These are phyloP conservation scores for Temnothorax ravouxi DNA, from an alignment of 2,888 invertebrate genomes.

Conservation along the genomic window DNA sequence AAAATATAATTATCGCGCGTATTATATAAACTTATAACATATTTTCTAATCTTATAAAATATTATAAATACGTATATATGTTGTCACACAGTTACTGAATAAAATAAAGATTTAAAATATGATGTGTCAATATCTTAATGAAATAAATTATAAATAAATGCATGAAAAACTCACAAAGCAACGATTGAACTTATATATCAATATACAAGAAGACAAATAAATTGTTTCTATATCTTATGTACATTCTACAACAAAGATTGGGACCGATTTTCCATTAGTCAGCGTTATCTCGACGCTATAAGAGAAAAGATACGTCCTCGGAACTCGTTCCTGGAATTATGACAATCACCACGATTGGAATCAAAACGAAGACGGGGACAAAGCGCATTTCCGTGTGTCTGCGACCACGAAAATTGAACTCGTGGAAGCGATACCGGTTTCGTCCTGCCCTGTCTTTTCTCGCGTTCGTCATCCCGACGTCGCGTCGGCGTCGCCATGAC, in stretches of 20 bases:
- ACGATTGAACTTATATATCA: neutral
- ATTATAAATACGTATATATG: neutral
- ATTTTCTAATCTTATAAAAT: neutral
- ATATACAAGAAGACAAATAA: neutral
- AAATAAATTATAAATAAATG: neutral
- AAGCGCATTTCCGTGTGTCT: neutral
- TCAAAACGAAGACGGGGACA: neutral
- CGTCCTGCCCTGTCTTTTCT: neutral
- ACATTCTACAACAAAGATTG: neutral
- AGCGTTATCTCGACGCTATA: neutral
- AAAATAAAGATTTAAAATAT: neutral
- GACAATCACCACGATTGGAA: neutral
- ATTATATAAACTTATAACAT: neutral
- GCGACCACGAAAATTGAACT: neutral
- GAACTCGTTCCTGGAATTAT: neutral
- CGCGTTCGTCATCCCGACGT: neutral
- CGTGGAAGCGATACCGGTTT: neutral
- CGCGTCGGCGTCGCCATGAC: constrained; percentile 36
- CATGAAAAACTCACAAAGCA: neutral
- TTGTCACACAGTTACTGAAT: neutral
- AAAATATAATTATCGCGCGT: neutral
- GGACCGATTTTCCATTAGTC: neutral
- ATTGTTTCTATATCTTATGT: neutral
- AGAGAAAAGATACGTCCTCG: neutral
- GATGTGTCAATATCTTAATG: neutral